phyloP scores from a whole-genome alignment of 2,888 invertebrate genomes.

The Conus canariensis region DNA sequence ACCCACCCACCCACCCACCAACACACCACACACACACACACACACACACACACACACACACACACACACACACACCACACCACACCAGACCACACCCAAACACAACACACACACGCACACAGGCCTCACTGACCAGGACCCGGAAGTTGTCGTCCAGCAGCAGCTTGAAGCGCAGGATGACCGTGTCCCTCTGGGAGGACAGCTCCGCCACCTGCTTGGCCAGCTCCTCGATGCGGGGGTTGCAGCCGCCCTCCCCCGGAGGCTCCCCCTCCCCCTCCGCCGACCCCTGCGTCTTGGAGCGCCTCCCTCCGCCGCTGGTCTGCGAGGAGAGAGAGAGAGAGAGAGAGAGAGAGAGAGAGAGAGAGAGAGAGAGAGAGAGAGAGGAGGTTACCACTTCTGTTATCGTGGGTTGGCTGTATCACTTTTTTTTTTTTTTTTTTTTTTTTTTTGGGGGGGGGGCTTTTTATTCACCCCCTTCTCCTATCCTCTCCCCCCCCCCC shows the following conservation, averaged over 20 bases:
- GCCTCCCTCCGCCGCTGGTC: not conserved
- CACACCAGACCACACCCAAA: no score
- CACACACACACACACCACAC: no score
- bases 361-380: not conserved
- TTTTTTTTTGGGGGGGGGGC: not conserved
- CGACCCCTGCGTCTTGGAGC: not conserved
- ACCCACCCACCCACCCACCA: no score
- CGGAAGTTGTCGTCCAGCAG: constrained; percentile 18
- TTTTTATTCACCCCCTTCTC: no score
- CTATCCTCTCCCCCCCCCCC: no score
- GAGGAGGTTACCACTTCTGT: not conserved
- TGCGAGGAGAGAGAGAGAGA: not conserved
- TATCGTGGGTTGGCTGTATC: no score
- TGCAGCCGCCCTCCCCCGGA: not conserved
- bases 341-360: not conserved
- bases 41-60: no score
- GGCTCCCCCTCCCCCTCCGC: not conserved
- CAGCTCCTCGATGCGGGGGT: constrained; percentile 28
- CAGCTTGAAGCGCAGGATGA: constrained; percentile 20
- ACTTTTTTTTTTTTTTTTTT: no score
- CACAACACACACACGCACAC: no score
- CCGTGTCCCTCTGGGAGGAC: constrained; percentile 26
- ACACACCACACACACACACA: no score
- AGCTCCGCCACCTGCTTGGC: constrained; percentile 35
- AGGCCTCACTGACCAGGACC: not conserved